Base-by-base conservation (phyloP, 2,797 vertebrate species). In the Kryptolebias ocellatus region DNA sequence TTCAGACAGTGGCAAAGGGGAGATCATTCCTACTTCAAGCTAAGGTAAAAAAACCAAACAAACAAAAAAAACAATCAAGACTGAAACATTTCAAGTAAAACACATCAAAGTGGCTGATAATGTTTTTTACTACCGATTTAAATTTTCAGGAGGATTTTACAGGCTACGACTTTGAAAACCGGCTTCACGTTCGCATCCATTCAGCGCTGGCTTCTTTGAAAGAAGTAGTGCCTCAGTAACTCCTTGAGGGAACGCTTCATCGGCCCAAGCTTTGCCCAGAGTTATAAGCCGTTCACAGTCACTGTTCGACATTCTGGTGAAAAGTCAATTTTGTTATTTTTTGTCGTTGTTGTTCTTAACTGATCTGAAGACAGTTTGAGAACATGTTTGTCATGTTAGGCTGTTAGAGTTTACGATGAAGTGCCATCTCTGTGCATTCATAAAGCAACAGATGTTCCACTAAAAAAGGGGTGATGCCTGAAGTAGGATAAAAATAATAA, bases 131-230 rank as follows among this genome's bases (percentile, higher is more conserved):
- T 12, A 1, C n/a, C 24, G 11, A 2, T 37, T 18, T 27, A n/a
- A 28, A 45, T 15, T 81, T 78, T 57, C 79, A 99, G 98, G 98
- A 99, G 90, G 96, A 98, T 79, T 99, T 96, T 74, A 91, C 93
- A 54, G 96, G 96, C 84, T 99, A 99, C 62, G 97, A 99, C 91
- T 99, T 99, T 90, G 98, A 99, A 89, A 99, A 99, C 94, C 94
- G 98, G 90, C 91, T 99, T 83, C 98, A 99, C 3, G 97, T 99
- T 50, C 97, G 98, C 75, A 92, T 93, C 82, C 90, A 93, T 50
- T 86, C 91, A 56, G 98, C 98, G 51, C 92, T 98, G 83, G 98
- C 97, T 47, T 98, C 98, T 44, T 84, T 99, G 76, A 95, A 94
- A 89, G 98, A 99, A 83, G 92, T 98, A 60, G 95, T 97, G 82